phyloP scores from a whole-genome alignment of 2,888 invertebrate genomes.

The Callyntrura sp. region DNA sequence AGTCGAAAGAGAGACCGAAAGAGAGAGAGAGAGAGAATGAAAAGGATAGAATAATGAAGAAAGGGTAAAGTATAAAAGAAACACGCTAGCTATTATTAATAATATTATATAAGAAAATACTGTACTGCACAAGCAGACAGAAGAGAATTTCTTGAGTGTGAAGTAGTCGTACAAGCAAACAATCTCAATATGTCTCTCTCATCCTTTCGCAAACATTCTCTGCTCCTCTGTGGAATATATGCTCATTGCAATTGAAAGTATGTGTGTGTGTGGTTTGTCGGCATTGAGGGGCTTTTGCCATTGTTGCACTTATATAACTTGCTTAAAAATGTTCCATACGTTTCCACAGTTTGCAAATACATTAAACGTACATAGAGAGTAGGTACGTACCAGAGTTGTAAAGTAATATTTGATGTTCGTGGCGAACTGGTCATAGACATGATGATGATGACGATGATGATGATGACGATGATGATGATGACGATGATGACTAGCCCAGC shows the following conservation, averaged over 20 bases:
- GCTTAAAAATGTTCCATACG: neutral
- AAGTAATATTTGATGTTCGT: conserved; percentile 13
- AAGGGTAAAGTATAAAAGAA: neutral
- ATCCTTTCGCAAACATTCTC: conserved; percentile 25
- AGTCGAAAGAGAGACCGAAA: neutral
- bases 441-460: neutral
- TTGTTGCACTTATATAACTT: conserved; percentile 19
- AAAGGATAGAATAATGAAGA: neutral
- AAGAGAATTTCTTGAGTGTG: conserved; percentile 1
- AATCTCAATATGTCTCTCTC: neutral
- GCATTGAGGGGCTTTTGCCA: conserved; percentile 28
- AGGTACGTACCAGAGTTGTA: neutral
- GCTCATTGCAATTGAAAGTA: neutral
- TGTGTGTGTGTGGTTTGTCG: conserved; percentile 15
- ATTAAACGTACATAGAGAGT: neutral
- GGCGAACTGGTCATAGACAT: neutral
- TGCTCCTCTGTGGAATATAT: conserved; percentile 30
- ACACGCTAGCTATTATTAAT: neutral
- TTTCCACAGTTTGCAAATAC: neutral
- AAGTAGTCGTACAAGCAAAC: neutral
- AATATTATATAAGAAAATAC: conserved; percentile 21
- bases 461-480: conserved; percentile 10
- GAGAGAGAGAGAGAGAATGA: conserved; percentile 16
- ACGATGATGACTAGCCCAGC: conserved; percentile 14
- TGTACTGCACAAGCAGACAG: neutral